A percentile compares a stretch with the other conserved stretches of the same genome.
Evolutionary conservation across 1,140 invertebrate genomes (phyloP).

Genomic region (Cherax destructor): DNA sequence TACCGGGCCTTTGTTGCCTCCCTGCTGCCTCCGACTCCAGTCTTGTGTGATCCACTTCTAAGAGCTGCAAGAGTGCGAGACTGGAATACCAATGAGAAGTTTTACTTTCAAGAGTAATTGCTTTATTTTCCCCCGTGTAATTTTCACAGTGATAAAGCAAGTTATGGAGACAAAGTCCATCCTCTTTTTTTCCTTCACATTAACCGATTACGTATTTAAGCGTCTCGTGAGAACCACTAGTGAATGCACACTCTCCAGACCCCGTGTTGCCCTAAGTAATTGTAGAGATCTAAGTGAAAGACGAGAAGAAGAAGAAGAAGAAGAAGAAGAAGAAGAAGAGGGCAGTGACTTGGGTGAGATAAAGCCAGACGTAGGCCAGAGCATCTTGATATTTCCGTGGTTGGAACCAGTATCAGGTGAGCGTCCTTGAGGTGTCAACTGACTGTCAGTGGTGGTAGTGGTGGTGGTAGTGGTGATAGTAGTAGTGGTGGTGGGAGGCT

Average conservation of each 20-base stretch:
- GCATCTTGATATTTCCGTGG: background rate
- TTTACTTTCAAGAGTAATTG: slow-evolving; percentile 43
- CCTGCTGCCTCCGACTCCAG: background rate
- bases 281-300: background rate
- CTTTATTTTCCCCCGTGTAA: slow-evolving; percentile 42
- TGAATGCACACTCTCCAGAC: slow-evolving; percentile 1
- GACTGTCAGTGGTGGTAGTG: background rate
- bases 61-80: background rate
- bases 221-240: slow-evolving; percentile 19
- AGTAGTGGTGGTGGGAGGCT: background rate
- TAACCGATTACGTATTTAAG: slow-evolving; percentile 40
- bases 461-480: too few species aligned
- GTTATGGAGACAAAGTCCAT: slow-evolving; percentile 42
- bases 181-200: slow-evolving; percentile 25
- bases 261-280: too few species aligned
- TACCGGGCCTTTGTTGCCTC: slow-evolving; percentile 52
- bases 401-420: background rate
- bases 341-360: background rate
- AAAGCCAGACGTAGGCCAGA: background rate
- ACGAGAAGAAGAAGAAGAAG: slow-evolving; percentile 20
- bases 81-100: slow-evolving; percentile 61
- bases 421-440: slow-evolving; percentile 7
- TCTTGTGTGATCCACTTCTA: slow-evolving; percentile 52
- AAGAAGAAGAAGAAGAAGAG: background rate
- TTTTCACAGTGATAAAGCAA: slow-evolving; percentile 39